These are phyloP conservation scores for Nanger granti DNA, from an alignment of 2,113 vertebrate species.

Conservation along the genomic window DNA sequence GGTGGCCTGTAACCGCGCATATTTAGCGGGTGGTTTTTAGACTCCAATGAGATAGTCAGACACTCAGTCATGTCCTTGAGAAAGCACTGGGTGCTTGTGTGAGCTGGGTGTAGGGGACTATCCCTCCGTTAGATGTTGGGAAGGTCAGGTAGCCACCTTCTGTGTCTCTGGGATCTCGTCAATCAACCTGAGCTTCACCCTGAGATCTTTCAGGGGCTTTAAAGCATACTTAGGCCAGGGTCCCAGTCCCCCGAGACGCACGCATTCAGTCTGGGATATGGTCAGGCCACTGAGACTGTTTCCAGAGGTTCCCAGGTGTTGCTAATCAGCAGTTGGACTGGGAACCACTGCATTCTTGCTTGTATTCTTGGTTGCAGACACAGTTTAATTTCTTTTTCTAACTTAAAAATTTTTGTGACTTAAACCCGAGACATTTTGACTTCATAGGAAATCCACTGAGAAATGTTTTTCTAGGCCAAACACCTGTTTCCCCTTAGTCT, in stretches of 20 bases:
- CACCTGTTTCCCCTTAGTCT: not conserved
- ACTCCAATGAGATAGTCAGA: not conserved
- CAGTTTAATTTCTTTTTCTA: not conserved
- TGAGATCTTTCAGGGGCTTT: not conserved
- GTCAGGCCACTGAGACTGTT: not conserved
- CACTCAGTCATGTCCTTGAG: not conserved
- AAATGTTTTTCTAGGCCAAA: not conserved
- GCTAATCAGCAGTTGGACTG: not conserved
- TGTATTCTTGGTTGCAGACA: not conserved
- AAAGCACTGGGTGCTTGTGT: not conserved
- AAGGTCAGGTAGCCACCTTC: not conserved
- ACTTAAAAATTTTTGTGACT: not conserved
- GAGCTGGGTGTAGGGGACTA: no score
- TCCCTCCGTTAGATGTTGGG: not conserved
- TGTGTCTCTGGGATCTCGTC: not conserved
- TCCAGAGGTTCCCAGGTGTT: not conserved
- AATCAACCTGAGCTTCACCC: not conserved
- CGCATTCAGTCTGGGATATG: not conserved
- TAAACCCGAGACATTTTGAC: not conserved
- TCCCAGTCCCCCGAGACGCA: not conserved
- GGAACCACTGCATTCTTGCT: not conserved
- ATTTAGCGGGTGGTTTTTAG: not conserved
- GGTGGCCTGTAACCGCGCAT: not conserved
- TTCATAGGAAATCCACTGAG: not conserved
- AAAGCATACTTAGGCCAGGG: not conserved